Evolutionary conservation across 2,797 vertebrate genomes (phyloP), one percentile per base, ranked within the genome.

Genomic region (Sebastes itinus): DNA sequence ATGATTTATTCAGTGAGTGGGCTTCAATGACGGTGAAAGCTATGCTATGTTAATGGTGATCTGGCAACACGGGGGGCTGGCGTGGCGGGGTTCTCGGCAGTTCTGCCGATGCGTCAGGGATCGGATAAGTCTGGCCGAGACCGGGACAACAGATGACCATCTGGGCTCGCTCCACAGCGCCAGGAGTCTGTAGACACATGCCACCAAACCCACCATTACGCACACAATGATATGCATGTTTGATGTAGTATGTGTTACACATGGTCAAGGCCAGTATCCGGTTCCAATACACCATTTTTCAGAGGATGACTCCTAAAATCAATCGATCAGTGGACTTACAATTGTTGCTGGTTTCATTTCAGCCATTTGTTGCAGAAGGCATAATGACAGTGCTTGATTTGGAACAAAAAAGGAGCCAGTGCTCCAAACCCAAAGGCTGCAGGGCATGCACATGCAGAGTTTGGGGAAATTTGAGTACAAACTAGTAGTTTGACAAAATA

Each of bases 61-160:
- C 80, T 89, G 85, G 79, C 82, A 82, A 65, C 9, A 23, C 14
- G 2, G 12, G 12, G 4, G 27, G 30, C 61, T 87, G 81, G 80
- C 30, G 49, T 78, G 38, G 73, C 11, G 14, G 74, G 64, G 64
- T 63, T 82, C 78, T 61, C 56, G 80, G 66, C 78, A 67, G 80
- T 84, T 87, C 85, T 82, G 80, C 55, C 10, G 49, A 77, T 85
- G 79, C 75, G 11, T 67, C 78, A 77, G 52, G 77, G 73, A 86
- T 83, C 46, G 77, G 82, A 91, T 91, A 88, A 88, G 87, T 89
- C 72, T 90, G 85, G 79, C 69, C 28, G 11, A 70, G 74, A 72
- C 77, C 28, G 16, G 84, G 35, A 84, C 75, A 90, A 81, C 85
- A 91, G 85, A 89, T 67, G 84, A 84, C 92, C 88, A 89, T 94